phyloP scores from a whole-genome alignment of 2,888 invertebrate species.

The Prosapia bicincta region DNA sequence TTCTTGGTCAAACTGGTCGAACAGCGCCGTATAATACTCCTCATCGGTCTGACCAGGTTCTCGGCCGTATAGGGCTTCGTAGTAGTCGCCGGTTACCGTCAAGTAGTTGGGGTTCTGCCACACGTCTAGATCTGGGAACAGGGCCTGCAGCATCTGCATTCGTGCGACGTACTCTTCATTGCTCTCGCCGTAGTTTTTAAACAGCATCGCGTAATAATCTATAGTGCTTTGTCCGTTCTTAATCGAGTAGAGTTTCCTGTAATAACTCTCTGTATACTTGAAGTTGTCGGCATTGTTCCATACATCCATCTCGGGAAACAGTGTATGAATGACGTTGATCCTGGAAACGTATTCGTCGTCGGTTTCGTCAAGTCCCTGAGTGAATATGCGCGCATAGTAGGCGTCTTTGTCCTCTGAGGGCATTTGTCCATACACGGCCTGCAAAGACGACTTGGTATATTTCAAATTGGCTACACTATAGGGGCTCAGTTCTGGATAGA shows the following conservation, averaged over 20 bases:
- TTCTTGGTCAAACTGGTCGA: constrained; percentile 6
- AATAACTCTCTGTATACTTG: constrained; percentile 8
- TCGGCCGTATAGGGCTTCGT: not conserved
- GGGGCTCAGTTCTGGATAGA: constrained; percentile 11
- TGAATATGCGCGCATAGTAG: constrained; percentile 7
- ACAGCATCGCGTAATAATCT: constrained; percentile 2
- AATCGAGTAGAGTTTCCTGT: not conserved
- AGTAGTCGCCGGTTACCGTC: not conserved
- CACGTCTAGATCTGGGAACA: constrained; percentile 2
- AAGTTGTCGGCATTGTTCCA: constrained; percentile 18
- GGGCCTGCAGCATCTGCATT: not conserved
- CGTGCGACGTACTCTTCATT: not conserved
- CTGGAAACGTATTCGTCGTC: not conserved
- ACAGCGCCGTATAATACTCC: constrained; percentile 6
- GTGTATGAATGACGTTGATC: not conserved
- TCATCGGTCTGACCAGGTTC: not conserved
- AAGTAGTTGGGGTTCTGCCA: constrained; percentile 7
- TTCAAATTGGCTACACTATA: constrained; percentile 5
- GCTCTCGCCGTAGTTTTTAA: not conserved
- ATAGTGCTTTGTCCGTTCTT: not conserved
- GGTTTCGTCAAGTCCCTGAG: not conserved
- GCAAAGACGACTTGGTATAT: not conserved
- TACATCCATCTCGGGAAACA: not conserved
- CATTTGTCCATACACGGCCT: constrained; percentile 4
- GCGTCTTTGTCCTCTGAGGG: not conserved